Conservation (phyloP, 2,113 vertebrate genomes). For the Narcine bancroftii region DNA sequence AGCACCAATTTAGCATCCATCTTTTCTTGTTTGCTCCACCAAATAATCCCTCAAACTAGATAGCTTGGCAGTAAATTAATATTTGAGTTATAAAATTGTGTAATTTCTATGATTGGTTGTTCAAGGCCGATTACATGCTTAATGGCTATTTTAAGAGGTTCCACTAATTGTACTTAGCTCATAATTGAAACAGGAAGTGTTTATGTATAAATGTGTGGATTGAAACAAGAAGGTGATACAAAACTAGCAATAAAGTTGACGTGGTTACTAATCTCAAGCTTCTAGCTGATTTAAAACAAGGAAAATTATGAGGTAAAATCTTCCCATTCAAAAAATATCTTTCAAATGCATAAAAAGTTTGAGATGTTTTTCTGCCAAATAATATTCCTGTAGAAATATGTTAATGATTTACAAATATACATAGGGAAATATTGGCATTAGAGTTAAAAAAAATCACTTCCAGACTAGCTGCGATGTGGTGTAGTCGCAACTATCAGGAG, state of each 20-base stretch:
- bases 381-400: not conserved
- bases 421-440: not conserved
- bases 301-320: not conserved
- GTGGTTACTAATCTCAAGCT: not conserved
- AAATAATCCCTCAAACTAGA: not conserved
- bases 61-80: not conserved
- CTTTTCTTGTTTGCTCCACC: not conserved
- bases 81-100: not conserved
- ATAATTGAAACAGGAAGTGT: not conserved
- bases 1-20: no score
- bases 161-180: not conserved
- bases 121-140: not conserved
- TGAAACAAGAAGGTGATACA: not conserved
- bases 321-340: not conserved
- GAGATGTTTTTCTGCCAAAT: not conserved
- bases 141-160: not conserved
- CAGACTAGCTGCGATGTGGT: no score
- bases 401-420: not conserved
- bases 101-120: not conserved
- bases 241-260: not conserved
- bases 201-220: not conserved
- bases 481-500: no score
- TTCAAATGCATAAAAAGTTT: not conserved
- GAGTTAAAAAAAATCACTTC: not conserved
- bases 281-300: not conserved